Base-by-base conservation (phyloP, 2,113 vertebrate genomes). In the Mus pahari region DNA sequence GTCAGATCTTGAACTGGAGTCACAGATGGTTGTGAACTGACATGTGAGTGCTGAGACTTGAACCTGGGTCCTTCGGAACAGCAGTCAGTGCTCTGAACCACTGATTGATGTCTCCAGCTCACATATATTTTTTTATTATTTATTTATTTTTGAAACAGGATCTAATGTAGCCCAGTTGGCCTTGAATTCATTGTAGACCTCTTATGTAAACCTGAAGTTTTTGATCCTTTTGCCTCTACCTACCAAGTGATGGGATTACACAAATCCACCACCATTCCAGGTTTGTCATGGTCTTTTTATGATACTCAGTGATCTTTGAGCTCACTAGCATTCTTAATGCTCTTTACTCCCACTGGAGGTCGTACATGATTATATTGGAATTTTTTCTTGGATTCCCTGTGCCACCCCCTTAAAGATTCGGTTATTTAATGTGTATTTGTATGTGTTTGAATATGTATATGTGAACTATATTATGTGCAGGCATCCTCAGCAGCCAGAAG, bases 311-410 rank as follows among this genome's bases (percentile, higher is more conserved):
- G 20, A 58, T n/a, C 20, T 81, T 81, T 31, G 31, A 75, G 53
- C 53, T 48, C 48, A 48, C 48, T 39, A 9, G 53, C 8, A 8
- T 26, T 64, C 62, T 26, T 60, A 60, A 60, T 68, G 64, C 28
- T 82, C 0, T 31, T 92, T 16, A 2, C 26, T 86, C 50, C 55
- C 19, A 10, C 31, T 19, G 55, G 55, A 10, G 78, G 58, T 75
- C 58, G 17, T 36, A 50, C 64, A 7, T 62, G 10, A 62, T 78
- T 90, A 50, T 50, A 14, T 22, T 60, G 17, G 55, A 11, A 48
- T 90, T 78, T 89, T 73, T 92, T 92, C 64, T 94, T 79, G 83
- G 22, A 39, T 68, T 86, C 33, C 83, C 62, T 71, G 16, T 16
- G 17, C n/a, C 17, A 42, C 39, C 42, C 60, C 60, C 60, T 66